Percentiles rank a stretch among this genome's conserved stretches.
phyloP scores from a whole-genome alignment of 1,140 invertebrate genomes.

The Drosophila pallidifrons region DNA sequence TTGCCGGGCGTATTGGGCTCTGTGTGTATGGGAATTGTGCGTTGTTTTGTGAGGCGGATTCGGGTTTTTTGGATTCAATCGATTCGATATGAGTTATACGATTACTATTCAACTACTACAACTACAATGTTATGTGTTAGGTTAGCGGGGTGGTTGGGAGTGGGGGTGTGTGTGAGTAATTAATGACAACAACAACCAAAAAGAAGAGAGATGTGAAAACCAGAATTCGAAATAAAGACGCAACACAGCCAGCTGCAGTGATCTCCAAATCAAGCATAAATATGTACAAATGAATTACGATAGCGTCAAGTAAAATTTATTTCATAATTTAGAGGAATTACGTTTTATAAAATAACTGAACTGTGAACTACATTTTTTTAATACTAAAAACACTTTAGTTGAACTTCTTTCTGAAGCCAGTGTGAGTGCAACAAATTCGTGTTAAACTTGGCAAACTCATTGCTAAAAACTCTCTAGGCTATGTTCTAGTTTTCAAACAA shows the following conservation, averaged over 20 bases:
- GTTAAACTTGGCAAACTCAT: too few relatives aligned
- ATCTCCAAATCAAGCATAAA: slow-evolving; percentile 25
- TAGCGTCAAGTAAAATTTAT: too few relatives aligned
- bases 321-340: too few relatives aligned
- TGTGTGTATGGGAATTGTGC: slow-evolving; percentile 78
- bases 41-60: slow-evolving; percentile 7
- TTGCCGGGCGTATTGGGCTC: slow-evolving; percentile 97
- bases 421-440: too few relatives aligned
- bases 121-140: slow-evolving; percentile 4
- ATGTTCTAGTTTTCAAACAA: too few relatives aligned
- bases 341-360: too few relatives aligned
- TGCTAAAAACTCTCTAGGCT: too few relatives aligned
- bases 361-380: too few relatives aligned
- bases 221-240: slow-evolving; percentile 44
- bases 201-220: too few relatives aligned
- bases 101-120: neutral
- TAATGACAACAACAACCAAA: too few relatives aligned
- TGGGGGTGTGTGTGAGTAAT: neutral
- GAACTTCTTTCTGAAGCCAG: too few relatives aligned
- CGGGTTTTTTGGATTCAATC: slow-evolving; percentile 5
- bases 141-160: neutral
- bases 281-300: neutral
- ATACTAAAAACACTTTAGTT: too few relatives aligned
- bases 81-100: slow-evolving; percentile 25
- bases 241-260: slow-evolving; percentile 50